A percentile compares a stretch with the other conserved stretches of the same genome.
Conservation (phyloP, 2,888 invertebrate genomes). For the Agrilus biguttatus region DNA sequence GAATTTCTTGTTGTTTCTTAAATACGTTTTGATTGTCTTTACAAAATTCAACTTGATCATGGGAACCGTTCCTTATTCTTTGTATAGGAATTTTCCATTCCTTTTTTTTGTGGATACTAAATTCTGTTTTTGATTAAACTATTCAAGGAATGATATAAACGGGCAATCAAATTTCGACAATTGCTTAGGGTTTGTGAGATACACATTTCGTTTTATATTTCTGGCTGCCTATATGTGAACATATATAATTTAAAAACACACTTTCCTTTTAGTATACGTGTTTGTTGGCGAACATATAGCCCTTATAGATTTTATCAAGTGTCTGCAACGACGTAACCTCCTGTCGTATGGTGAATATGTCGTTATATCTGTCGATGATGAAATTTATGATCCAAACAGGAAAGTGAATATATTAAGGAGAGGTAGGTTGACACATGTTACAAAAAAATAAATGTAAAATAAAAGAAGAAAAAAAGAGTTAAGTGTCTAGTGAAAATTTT, state of each 20-base stretch:
- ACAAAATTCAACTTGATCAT: no score
- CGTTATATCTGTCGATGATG: constrained; percentile 78
- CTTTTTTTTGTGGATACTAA: no score
- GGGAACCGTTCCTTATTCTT: no score
- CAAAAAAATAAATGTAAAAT: no score
- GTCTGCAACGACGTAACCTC: constrained; percentile 58
- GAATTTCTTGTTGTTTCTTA: no score
- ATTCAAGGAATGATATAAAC: no score
- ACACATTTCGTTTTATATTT: background rate
- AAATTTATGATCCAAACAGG: constrained; percentile 59
- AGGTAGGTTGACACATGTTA: constrained; percentile 22
- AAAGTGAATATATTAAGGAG: constrained; percentile 38
- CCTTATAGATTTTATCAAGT: constrained; percentile 69
- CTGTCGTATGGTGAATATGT: constrained; percentile 71
- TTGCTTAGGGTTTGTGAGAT: constrained; percentile 3
- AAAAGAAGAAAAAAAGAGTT: no score
- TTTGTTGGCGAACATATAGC: constrained; percentile 81
- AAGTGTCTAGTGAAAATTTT: no score
- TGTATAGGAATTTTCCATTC: no score
- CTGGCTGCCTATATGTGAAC: background rate
- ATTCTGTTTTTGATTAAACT: no score
- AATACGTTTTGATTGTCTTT: no score
- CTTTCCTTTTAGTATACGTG: constrained; percentile 61
- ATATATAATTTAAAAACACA: no score
- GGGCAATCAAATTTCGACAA: constrained; percentile 1